Evolutionary conservation across 2,888 invertebrate species (phyloP).

Genomic region (Thecocarcelia acutangulata): DNA sequence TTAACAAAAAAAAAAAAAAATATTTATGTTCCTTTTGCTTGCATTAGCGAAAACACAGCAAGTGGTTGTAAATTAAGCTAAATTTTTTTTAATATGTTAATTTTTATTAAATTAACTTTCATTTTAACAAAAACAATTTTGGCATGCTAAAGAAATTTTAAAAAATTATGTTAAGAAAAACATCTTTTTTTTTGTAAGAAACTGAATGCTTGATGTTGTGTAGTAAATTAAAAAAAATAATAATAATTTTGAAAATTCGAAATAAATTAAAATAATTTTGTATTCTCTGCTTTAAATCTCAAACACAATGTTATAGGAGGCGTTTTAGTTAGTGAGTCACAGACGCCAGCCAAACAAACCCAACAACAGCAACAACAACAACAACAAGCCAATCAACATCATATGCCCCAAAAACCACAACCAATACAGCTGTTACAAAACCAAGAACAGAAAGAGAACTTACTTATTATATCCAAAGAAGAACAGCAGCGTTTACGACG

Average conservation of each 20-base stretch:
- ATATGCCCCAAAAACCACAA: conserved; percentile 70
- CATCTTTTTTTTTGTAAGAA: conserved; percentile 32
- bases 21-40: conserved; percentile 48
- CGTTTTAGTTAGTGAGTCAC: conserved; percentile 77
- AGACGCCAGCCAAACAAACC: conserved; percentile 59
- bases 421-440: conserved; percentile 71
- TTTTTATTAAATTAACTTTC: conserved; percentile 51
- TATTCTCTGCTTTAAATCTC: conserved; percentile 36
- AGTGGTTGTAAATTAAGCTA: conserved; percentile 49
- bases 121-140: conserved; percentile 33
- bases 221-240: conserved; percentile 51
- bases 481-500: conserved; percentile 82
- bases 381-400: conserved; percentile 69
- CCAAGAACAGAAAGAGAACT: conserved; percentile 73
- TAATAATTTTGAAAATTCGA: conserved; percentile 16
- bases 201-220: conserved; percentile 68
- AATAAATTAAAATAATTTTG: conserved; percentile 25
- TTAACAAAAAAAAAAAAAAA: conserved; percentile 1
- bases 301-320: conserved; percentile 69
- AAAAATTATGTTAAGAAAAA: conserved; percentile 34
- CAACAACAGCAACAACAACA: conserved; percentile 70
- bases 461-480: conserved; percentile 74
- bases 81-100: conserved; percentile 40
- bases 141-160: conserved; percentile 48
- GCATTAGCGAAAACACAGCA: conserved; percentile 37